phyloP scores from a whole-genome alignment of 2,113 vertebrate genomes.

The Rattus norvegicus region GRCr8 NC_086032.1:25351001-25351500 shows the following conservation, averaged over 20 bases:
- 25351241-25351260: background rate
- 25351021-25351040: background rate
- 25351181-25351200: background rate
- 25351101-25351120: background rate
- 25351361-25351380: background rate
- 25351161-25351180: background rate
- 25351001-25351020: background rate
- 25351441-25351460: fast-evolving
- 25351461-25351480: background rate
- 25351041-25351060: background rate
- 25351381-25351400: background rate
- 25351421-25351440: background rate
- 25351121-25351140: background rate
- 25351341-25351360: background rate
- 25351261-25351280: background rate
- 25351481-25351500: background rate
- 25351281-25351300: no score
- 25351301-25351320: background rate
- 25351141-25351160: background rate
- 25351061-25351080: background rate
- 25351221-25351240: background rate
- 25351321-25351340: background rate
- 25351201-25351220: background rate
- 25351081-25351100: background rate
- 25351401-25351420: no score